Conservation (phyloP, 2,888 invertebrate genomes). For the Priocnemis perturbator region DNA sequence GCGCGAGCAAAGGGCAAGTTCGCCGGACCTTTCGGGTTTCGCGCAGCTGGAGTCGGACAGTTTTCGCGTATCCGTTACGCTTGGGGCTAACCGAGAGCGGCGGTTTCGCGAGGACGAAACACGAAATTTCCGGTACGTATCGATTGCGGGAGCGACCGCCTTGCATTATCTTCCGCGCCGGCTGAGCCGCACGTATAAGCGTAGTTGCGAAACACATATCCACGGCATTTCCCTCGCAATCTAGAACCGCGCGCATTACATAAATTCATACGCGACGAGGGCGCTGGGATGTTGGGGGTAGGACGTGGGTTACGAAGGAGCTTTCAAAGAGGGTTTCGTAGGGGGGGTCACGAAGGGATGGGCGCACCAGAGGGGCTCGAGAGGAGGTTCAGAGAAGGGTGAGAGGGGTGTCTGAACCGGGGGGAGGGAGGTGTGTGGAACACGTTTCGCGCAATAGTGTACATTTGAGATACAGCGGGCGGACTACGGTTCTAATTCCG, state of each 20-base stretch:
- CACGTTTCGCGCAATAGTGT: conserved; percentile 65
- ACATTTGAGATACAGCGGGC: conserved; percentile 70
- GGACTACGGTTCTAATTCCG: conserved; percentile 71
- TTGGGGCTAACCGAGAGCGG: neutral
- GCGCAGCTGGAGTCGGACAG: neutral
- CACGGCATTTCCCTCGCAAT: conserved; percentile 66
- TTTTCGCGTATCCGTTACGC: neutral
- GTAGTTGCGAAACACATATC: conserved; percentile 60
- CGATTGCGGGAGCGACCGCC: conserved; percentile 59
- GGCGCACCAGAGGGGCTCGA: neutral
- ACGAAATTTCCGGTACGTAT: conserved; percentile 63
- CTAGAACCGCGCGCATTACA: conserved; percentile 68
- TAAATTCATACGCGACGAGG: conserved; percentile 65
- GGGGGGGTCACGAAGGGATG: neutral
- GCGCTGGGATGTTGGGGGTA: conserved; percentile 6
- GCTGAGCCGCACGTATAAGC: conserved; percentile 22
- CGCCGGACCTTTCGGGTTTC: neutral
- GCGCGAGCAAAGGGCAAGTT: neutral
- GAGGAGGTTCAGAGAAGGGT: neutral
- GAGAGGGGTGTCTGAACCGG: neutral
- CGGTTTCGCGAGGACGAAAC: conserved; percentile 35
- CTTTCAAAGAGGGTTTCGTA: neutral
- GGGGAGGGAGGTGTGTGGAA: conserved; percentile 30
- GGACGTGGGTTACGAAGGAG: conserved; percentile 5
- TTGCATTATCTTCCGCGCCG: conserved; percentile 58